These are phyloP conservation scores for Lepidostoma basale DNA, from an alignment of 1,140 invertebrate genomes.

Conservation along the genomic window DNA sequence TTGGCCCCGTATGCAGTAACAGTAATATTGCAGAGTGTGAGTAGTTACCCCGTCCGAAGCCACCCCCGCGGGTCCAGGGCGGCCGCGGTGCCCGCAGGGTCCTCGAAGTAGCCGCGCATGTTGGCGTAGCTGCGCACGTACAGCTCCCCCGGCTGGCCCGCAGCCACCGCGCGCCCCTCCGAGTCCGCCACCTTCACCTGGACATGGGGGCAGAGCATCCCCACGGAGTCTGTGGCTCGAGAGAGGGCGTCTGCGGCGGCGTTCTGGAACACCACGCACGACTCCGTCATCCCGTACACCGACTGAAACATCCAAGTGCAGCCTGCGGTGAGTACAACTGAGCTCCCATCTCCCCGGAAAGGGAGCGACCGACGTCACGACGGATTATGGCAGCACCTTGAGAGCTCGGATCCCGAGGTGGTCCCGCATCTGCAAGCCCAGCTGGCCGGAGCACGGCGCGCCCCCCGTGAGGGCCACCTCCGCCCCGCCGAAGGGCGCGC, in stretches of 20 bases:
- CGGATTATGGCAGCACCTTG: no score
- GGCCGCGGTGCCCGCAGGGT: slow-evolving; percentile 80
- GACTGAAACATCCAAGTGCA: slow-evolving; percentile 67
- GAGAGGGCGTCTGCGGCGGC: slow-evolving; percentile 64
- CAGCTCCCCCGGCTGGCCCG: slow-evolving; percentile 81
- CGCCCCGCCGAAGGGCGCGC: slow-evolving; percentile 49
- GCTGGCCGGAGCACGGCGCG: slow-evolving; percentile 68
- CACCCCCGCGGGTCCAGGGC: slow-evolving; percentile 75
- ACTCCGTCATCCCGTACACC: slow-evolving; percentile 85
- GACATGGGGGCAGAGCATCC: slow-evolving; percentile 59
- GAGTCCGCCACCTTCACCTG: slow-evolving; percentile 65
- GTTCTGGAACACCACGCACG: slow-evolving; percentile 69
- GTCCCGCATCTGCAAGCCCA: slow-evolving; percentile 65
- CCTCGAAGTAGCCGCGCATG: slow-evolving; percentile 89
- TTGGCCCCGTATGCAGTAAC: no score
- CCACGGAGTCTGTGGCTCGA: slow-evolving; percentile 72
- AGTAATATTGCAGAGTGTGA: no score
- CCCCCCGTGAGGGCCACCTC: slow-evolving; percentile 72
- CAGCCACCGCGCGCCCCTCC: slow-evolving; percentile 72
- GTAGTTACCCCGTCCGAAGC: slow-evolving; percentile 92
- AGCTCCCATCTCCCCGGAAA: no score
- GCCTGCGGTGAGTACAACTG: no score
- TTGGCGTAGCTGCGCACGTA: slow-evolving; percentile 79
- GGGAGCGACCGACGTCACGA: no score
- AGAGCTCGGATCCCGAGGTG: slow-evolving; percentile 55